Evolutionary conservation across 2,888 invertebrate species (phyloP).

Genomic region (Phlogophora meticulosa): DNA sequence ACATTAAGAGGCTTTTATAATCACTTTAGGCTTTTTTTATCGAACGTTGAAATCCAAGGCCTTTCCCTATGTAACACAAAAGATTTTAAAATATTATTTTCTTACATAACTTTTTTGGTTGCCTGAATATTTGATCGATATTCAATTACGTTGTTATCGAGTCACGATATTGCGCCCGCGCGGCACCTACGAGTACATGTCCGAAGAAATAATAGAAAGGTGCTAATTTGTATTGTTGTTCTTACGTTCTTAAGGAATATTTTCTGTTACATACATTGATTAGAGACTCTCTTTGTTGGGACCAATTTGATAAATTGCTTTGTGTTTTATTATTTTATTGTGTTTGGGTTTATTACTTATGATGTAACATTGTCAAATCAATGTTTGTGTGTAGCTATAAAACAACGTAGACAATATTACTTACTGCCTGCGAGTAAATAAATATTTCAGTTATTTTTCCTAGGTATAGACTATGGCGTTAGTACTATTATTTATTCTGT

Average conservation of each 20-base stretch:
- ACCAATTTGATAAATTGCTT: constrained; percentile 57
- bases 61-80: constrained; percentile 22
- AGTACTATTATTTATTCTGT: no score
- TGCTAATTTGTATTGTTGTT: constrained; percentile 48
- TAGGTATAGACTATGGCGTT: no score
- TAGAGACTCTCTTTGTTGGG: constrained; percentile 36
- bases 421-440: neutral
- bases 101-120: constrained; percentile 23
- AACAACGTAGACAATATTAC: neutral
- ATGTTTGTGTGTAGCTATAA: neutral
- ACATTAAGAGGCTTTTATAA: constrained; percentile 17
- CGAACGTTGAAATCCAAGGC: constrained; percentile 34
- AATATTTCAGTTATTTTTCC: no score
- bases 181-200: neutral
- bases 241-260: constrained; percentile 18
- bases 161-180: constrained; percentile 37
- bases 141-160: constrained; percentile 52
- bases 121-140: constrained; percentile 48
- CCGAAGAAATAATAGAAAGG: constrained; percentile 60
- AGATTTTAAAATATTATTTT: constrained; percentile 2
- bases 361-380: constrained; percentile 29
- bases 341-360: constrained; percentile 27
- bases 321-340: constrained; percentile 39
- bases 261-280: constrained; percentile 46
- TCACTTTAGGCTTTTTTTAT: constrained; percentile 9